phyloP scores from a whole-genome alignment of 1,140 invertebrate genomes.

The Cotesia glomerata region DNA sequence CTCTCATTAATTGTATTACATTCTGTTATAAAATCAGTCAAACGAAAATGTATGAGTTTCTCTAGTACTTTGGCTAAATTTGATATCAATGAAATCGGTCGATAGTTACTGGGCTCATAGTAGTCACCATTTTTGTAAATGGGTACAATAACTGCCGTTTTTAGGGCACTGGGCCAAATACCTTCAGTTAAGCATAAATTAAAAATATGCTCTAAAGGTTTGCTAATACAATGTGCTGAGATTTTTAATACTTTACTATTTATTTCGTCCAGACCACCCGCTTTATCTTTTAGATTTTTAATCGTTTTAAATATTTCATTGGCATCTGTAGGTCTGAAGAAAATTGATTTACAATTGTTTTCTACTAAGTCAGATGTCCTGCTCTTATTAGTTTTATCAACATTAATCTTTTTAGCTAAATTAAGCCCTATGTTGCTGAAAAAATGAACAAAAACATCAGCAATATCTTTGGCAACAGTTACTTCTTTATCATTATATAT shows the following conservation, averaged over 20 bases:
- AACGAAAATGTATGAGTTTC: background rate
- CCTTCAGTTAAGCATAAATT: background rate
- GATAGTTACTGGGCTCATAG: background rate
- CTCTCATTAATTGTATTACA: too few relatives aligned
- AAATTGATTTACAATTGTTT: background rate
- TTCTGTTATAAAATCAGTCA: slow-evolving; percentile 7
- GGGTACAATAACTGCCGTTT: background rate
- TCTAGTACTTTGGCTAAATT: background rate
- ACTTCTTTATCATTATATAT: background rate
- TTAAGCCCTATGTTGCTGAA: background rate
- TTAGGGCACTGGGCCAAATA: background rate
- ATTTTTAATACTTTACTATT: background rate
- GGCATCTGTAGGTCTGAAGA: background rate
- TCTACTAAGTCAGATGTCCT: background rate
- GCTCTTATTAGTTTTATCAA: background rate
- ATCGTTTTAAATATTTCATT: background rate
- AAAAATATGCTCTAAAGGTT: background rate
- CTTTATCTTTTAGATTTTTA: background rate
- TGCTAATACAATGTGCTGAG: background rate
- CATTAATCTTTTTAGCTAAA: background rate
- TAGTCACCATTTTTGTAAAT: background rate
- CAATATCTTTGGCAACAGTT: background rate
- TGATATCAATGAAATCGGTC: background rate
- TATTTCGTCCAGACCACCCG: background rate
- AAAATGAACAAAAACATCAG: background rate